A percentile compares a stretch with the other conserved stretches of the same genome.
Conservation (phyloP, 2,113 vertebrate species). For the Plectropomus leopardus region DNA sequence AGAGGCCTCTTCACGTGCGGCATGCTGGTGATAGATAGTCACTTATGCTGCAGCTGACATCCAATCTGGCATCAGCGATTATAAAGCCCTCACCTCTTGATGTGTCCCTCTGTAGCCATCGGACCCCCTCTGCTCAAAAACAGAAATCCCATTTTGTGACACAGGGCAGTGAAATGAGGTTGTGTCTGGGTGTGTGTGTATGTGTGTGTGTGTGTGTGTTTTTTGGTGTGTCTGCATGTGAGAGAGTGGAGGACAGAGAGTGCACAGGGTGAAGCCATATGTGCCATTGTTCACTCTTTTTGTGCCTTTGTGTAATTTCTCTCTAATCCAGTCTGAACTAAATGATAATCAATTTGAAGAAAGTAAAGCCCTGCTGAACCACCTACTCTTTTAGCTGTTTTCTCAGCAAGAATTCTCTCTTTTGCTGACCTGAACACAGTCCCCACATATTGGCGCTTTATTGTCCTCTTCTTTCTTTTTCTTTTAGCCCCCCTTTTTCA, state of each 20-base stretch:
- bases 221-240: constrained; percentile 15
- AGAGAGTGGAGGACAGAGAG: background rate
- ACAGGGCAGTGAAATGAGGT: constrained; percentile 67
- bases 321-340: constrained; percentile 11
- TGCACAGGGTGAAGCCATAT: constrained; percentile 14
- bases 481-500: background rate
- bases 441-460: background rate
- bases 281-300: constrained; percentile 23
- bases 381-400: constrained; percentile 23
- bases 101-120: constrained; percentile 66
- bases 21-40: constrained; percentile 78
- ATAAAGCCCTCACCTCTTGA: constrained; percentile 77
- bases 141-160: constrained; percentile 79
- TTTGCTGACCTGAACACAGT: constrained; percentile 28
- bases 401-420: constrained; percentile 5
- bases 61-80: constrained; percentile 82
- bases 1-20: constrained; percentile 67
- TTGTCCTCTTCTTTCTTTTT: background rate
- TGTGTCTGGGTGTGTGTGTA: constrained; percentile 41
- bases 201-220: constrained; percentile 45
- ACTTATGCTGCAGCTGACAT: constrained; percentile 81
- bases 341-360: constrained; percentile 18
- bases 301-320: constrained; percentile 16
- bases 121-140: constrained; percentile 71
- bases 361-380: constrained; percentile 5